A percentile compares a stretch with the other conserved stretches of the same genome.
Evolutionary conservation across 2,797 vertebrate genomes (phyloP).

Genomic region (Alfaro cultratus): DNA sequence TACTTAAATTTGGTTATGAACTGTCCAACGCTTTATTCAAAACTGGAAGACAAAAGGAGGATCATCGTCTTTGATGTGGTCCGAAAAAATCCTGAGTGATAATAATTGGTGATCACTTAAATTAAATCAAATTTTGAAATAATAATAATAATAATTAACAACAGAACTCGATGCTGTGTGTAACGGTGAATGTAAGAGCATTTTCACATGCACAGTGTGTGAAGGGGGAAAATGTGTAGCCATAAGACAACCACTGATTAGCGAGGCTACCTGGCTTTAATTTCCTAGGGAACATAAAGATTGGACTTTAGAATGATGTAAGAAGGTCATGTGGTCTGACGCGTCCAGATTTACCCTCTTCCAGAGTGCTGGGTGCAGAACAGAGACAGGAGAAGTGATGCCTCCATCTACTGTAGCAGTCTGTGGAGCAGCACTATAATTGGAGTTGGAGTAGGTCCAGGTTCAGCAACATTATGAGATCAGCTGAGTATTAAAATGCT

Average conservation of each 20-base stretch:
- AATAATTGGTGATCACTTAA: too few species aligned
- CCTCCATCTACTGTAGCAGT: background rate
- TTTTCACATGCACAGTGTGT: too few species aligned
- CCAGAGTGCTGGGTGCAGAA: background rate
- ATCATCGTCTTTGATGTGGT: too few species aligned
- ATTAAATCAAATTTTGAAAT: too few species aligned
- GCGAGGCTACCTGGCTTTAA: background rate
- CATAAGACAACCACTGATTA: background rate
- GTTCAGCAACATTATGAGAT: background rate
- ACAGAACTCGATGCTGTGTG: too few species aligned
- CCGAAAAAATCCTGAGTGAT: too few species aligned
- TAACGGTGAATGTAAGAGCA: too few species aligned
- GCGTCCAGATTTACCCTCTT: background rate
- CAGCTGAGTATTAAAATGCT: background rate
- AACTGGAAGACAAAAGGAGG: too few species aligned
- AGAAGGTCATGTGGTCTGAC: background rate
- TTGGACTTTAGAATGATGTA: background rate
- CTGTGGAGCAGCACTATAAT: background rate
- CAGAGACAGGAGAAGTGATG: background rate
- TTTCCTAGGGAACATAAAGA: background rate
- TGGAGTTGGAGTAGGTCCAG: background rate
- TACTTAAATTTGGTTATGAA: background rate
- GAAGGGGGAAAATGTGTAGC: background rate
- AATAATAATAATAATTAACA: too few species aligned
- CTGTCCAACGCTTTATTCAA: too few species aligned